These are phyloP conservation scores for Nixonia krombeini DNA, from an alignment of 1,140 invertebrate species.

Conservation along the genomic window DNA sequence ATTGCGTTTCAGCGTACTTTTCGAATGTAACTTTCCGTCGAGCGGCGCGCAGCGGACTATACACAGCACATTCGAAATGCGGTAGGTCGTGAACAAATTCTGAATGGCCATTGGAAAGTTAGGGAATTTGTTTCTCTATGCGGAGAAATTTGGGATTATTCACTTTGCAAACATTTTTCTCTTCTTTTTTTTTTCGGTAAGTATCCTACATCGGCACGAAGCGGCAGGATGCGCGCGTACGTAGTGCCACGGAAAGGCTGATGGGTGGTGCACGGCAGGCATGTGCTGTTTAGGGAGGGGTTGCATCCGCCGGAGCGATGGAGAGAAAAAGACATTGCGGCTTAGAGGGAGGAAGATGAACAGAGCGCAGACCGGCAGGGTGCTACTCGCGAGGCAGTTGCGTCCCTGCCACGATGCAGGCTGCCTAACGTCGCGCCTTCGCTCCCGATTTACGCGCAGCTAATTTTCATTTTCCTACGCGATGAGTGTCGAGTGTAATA, in stretches of 20 bases:
- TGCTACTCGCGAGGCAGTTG: conserved; percentile 49
- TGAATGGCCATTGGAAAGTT: too few relatives aligned
- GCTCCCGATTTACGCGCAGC: background rate
- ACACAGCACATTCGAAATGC: too few relatives aligned
- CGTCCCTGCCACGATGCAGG: conserved; percentile 57
- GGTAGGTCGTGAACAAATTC: too few relatives aligned
- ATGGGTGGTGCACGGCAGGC: background rate
- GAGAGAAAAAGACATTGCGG: background rate
- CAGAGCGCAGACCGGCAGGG: conserved; percentile 3
- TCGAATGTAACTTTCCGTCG: too few relatives aligned
- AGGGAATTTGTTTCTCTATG: too few relatives aligned
- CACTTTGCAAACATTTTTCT: too few relatives aligned
- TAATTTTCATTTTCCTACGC: background rate
- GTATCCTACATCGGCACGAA: background rate
- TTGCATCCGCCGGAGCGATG: conserved; percentile 14
- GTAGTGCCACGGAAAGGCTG: background rate
- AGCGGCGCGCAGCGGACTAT: too few relatives aligned
- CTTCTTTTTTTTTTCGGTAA: too few relatives aligned
- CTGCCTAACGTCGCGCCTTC: conserved; percentile 35
- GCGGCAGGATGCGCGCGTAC: conserved; percentile 5
- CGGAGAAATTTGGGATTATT: too few relatives aligned
- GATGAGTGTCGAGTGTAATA: background rate
- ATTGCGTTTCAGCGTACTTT: too few relatives aligned
- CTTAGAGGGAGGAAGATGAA: conserved; percentile 8
- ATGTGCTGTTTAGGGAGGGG: conserved; percentile 6